A percentile compares a stretch with the other conserved stretches of the same genome.
Conservation (phyloP, 1,140 invertebrate genomes). For the Papilio dardanus region DNA sequence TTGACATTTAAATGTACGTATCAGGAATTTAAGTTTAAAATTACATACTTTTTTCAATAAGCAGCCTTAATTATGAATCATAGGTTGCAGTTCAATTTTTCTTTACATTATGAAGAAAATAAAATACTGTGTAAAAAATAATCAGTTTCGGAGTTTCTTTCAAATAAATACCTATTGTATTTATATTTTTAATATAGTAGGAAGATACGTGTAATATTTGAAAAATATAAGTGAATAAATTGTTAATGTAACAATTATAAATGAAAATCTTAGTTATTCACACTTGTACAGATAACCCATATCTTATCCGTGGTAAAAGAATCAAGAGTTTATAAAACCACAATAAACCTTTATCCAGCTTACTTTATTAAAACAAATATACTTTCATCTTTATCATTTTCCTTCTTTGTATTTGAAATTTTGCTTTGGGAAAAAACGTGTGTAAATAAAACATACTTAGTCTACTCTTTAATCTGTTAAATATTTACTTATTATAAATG, state of each 20-base stretch:
- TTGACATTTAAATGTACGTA: neutral
- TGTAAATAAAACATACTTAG: neutral
- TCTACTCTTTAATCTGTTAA: neutral
- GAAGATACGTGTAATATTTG: too few relatives aligned
- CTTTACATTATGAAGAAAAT: neutral
- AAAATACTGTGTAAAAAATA: neutral
- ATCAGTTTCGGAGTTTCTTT: neutral
- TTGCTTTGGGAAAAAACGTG: neutral
- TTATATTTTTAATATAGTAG: too few relatives aligned
- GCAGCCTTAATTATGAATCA: neutral
- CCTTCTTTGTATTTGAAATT: constrained; percentile 12
- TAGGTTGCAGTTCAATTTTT: neutral
- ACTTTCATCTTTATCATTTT: constrained; percentile 28
- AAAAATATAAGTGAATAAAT: neutral
- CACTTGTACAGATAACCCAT: neutral
- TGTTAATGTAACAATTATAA: neutral
- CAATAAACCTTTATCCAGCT: neutral
- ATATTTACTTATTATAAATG: neutral
- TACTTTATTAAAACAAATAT: neutral
- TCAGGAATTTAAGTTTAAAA: neutral
- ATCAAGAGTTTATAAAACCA: neutral
- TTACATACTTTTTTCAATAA: neutral
- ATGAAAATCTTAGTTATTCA: neutral
- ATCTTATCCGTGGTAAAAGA: neutral
- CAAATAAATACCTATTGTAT: too few relatives aligned